Conservation (phyloP, 2,113 vertebrate species). For the Dasyurus viverrinus region DNA sequence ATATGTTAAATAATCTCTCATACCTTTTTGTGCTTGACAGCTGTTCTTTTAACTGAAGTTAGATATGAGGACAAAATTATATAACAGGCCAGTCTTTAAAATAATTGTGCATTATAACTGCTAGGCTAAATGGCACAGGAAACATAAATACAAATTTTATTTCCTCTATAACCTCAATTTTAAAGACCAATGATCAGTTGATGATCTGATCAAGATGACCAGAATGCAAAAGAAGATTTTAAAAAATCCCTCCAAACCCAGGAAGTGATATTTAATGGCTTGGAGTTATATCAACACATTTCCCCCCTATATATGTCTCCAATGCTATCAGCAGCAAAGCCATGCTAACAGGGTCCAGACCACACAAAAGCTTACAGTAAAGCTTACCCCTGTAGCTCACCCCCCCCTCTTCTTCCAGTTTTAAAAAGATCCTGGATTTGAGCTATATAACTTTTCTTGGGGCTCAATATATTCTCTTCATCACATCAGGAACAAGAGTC, state of each 20-base stretch:
- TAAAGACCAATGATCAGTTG: slow-evolving; percentile 43
- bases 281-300: neutral
- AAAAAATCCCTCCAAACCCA: no score
- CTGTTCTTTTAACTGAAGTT: neutral
- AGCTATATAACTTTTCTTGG: neutral
- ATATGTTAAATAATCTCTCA: neutral
- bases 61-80: neutral
- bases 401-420: no score
- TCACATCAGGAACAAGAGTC: no score
- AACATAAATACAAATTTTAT: neutral
- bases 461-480: neutral
- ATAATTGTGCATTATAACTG: neutral
- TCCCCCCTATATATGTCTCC: neutral
- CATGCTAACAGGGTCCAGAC: neutral
- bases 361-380: neutral
- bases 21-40: neutral
- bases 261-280: neutral
- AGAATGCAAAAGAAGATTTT: neutral
- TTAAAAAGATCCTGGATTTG: no score
- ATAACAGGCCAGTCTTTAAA: slow-evolving; percentile 22
- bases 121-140: neutral
- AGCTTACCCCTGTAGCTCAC: neutral
- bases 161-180: slow-evolving; percentile 30
- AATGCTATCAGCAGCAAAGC: neutral
- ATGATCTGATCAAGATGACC: no score